A percentile compares a stretch with the other conserved stretches of the same genome.
These are phyloP conservation scores for Monopterus albus DNA, from an alignment of 2,113 vertebrate species.

Conservation along the genomic window DNA sequence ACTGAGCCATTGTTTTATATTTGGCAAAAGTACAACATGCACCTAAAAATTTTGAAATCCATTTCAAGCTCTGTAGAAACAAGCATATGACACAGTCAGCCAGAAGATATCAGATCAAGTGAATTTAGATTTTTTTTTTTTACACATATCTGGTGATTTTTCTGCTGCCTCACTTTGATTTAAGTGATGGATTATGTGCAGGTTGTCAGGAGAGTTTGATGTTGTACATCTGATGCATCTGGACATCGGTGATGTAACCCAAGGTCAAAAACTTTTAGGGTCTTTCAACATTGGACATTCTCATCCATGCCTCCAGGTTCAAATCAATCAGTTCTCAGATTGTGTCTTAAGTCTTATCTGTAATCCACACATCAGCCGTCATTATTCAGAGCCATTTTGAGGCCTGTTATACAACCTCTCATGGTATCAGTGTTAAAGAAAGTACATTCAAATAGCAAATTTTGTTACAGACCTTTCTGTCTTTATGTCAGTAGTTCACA, in stretches of 20 bases:
- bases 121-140: too few relatives aligned
- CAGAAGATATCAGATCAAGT: too few relatives aligned
- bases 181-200: slow-evolving; percentile 2
- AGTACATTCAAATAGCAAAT: background rate
- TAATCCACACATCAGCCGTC: slow-evolving; percentile 8
- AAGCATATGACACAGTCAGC: too few relatives aligned
- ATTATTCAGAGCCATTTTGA: slow-evolving; percentile 36
- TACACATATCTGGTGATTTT: too few relatives aligned
- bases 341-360: slow-evolving; percentile 34
- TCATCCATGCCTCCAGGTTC: slow-evolving; percentile 31
- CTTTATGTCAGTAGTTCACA: background rate
- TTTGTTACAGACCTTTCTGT: background rate
- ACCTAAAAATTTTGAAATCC: too few relatives aligned
- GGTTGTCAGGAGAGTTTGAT: slow-evolving; percentile 23
- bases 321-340: slow-evolving; percentile 34
- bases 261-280: too few relatives aligned
- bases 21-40: slow-evolving; percentile 10
- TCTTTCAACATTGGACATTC: slow-evolving; percentile 43
- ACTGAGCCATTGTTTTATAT: background rate
- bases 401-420: slow-evolving; percentile 12
- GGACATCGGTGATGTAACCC: slow-evolving; percentile 38
- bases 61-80: too few relatives aligned
- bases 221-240: slow-evolving; percentile 28
- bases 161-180: too few relatives aligned
- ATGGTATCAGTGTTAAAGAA: slow-evolving; percentile 4